phyloP scores from a whole-genome alignment of 2,113 vertebrate species.

The Corythoichthys haematopterus region DNA sequence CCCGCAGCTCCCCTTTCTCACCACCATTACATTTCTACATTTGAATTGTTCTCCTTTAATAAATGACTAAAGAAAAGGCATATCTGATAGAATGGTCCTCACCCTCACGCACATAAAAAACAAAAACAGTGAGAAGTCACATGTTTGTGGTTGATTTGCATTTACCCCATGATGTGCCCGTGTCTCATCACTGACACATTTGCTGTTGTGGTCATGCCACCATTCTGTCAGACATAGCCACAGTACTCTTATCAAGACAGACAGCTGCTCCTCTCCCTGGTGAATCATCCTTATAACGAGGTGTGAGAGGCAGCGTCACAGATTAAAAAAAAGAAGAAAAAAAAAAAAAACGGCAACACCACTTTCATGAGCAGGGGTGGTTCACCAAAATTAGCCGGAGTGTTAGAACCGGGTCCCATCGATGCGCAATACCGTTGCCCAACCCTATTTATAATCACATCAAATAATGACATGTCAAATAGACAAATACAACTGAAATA shows the following conservation, averaged over 20 bases:
- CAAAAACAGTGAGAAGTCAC: background rate
- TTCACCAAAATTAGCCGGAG: too few relatives aligned
- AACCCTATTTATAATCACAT: too few relatives aligned
- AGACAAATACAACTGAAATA: too few relatives aligned
- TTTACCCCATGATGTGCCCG: conserved; percentile 26
- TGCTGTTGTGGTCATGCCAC: conserved; percentile 30
- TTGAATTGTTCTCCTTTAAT: background rate
- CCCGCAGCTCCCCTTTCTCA: background rate
- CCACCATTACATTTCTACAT: background rate
- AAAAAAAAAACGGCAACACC: background rate
- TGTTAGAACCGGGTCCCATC: too few relatives aligned
- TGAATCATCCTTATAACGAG: conserved; percentile 44
- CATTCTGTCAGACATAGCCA: conserved; percentile 12
- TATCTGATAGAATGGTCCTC: background rate
- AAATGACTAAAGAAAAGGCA: background rate
- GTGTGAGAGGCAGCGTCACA: conserved; percentile 12
- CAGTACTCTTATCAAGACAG: conserved; percentile 32
- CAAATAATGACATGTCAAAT: too few relatives aligned
- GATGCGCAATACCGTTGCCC: too few relatives aligned
- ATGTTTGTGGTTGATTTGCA: conserved; percentile 9
- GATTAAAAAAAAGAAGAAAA: too few relatives aligned
- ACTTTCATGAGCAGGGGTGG: background rate
- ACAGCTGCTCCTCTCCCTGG: conserved; percentile 32
- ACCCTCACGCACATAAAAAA: too few relatives aligned
- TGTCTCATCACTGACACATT: conserved; percentile 24